Evolutionary conservation across 2,888 invertebrate genomes (phyloP), one percentile per base, ranked within the genome.

Genomic region (Chymomyza amoena): DNA sequence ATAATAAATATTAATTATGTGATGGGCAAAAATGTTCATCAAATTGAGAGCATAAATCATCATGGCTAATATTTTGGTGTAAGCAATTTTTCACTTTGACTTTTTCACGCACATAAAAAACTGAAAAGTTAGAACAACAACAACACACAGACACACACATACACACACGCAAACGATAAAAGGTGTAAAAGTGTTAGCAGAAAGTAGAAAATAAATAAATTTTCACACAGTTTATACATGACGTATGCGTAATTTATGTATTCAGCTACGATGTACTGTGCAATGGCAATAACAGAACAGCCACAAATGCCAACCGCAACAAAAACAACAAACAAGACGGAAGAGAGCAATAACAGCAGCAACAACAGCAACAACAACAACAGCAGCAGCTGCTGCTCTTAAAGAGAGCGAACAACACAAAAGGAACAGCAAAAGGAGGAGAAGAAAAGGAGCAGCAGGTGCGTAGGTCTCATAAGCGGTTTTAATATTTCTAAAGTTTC

Each of bases 171-270:
- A 70, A 54, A 20, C 54, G 20, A 52, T 68, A 59, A 16, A 66
- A 70, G 67, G 75, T 75, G 75, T 66, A 68, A 69, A 77, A n/a
- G 6, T 28, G 62, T 18, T 32, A 10, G 39, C 64, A 32, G 61
- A 52, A 64, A 25, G 52, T 56, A 45, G 36, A 69, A 59, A 73
- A 75, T 70, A 70, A 73, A 70, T 74, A 76, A 71, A 81, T 86
- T 73, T 79, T 70, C 66, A 50, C 67, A 75, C 63, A 69, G 75
- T 28, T 72, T 66, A 45, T 45, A 82, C 84, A 79, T 70, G 84
- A 77, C 84, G 81, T 82, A 81, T 86, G 77, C 79, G 81, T 79
- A 86, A 86, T 86, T 83, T 86, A 81, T 83, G 75, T 80, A 70
- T 45, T 45, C 39, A 45, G 39, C 39, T 45, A 45, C 25, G 25